Evolutionary conservation across 1,140 invertebrate genomes (phyloP).

Genomic region (Cataglyphis hispanica): DNA sequence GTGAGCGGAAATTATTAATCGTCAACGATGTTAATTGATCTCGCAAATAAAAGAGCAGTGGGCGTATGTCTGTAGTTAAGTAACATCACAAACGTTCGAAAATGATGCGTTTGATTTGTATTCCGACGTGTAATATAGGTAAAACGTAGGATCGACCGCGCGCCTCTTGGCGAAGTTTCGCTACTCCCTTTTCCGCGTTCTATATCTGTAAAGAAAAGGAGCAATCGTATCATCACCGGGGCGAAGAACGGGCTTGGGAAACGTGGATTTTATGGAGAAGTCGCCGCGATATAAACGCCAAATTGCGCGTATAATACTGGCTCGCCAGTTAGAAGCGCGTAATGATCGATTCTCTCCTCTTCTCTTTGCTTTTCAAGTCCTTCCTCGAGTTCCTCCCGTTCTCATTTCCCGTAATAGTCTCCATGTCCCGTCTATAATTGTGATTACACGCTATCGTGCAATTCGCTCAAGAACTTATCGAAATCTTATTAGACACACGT

Average conservation of each 20-base stretch:
- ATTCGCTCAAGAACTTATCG: background rate
- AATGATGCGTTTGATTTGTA: background rate
- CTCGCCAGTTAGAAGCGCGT: background rate
- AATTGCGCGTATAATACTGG: conserved; percentile 2
- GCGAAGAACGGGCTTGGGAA: background rate
- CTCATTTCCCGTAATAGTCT: background rate
- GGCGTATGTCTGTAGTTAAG: background rate
- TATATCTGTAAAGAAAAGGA: conserved; percentile 74
- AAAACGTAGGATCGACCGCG: conserved; percentile 31
- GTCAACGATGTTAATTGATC: background rate
- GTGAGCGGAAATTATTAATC: conserved; percentile 2
- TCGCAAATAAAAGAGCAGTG: background rate
- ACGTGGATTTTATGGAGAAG: conserved; percentile 30
- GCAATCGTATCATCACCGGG: background rate
- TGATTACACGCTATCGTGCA: background rate
- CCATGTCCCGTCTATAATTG: background rate
- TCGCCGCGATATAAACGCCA: conserved; percentile 30
- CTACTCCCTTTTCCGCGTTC: conserved; percentile 59
- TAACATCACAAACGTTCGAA: background rate
- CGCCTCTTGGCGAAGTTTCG: conserved; percentile 49
- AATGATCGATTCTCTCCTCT: conserved; percentile 21
- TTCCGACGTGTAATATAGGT: conserved; percentile 10
- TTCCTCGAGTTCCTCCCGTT: background rate
- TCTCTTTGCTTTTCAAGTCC: too few species aligned
- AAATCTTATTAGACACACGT: background rate